These are phyloP conservation scores for Eospalax fontanierii DNA, from an alignment of 2,797 vertebrate genomes.

Conservation along the genomic window DNA sequence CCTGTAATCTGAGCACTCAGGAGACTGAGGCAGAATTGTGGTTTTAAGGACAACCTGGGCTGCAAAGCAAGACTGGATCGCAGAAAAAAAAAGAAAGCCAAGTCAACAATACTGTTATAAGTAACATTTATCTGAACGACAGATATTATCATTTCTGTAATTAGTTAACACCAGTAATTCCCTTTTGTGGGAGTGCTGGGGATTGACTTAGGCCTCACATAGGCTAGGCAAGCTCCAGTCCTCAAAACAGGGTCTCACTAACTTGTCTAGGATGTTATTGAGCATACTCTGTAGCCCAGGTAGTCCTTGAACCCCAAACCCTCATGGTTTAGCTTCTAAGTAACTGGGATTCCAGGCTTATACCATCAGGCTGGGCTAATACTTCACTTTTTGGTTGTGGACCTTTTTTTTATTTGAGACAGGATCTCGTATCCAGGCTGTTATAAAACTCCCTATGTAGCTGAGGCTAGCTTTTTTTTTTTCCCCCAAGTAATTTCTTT, in stretches of 20 bases:
- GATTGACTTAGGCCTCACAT: not conserved
- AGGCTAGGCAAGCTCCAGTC: not conserved
- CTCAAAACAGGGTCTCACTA: not conserved
- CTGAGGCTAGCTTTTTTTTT: not conserved
- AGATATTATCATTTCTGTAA: not conserved
- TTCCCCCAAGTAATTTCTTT: too few species aligned
- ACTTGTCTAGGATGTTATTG: not conserved
- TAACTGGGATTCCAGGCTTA: not conserved
- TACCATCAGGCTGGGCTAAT: not conserved
- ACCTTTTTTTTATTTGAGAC: not conserved
- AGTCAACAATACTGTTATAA: not conserved
- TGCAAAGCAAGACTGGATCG: not conserved
- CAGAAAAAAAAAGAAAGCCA: too few species aligned
- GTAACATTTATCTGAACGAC: slow-evolving; percentile 13
- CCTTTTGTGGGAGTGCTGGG: not conserved
- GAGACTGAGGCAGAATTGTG: too few species aligned
- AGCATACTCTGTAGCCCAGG: not conserved
- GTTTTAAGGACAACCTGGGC: too few species aligned
- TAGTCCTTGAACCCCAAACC: not conserved
- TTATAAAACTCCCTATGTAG: not conserved
- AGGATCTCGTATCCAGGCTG: not conserved
- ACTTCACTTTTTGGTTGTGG: not conserved
- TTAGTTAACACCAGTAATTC: slow-evolving; percentile 21
- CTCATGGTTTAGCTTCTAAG: not conserved
- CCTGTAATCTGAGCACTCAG: not conserved